Evolutionary conservation across 2,797 vertebrate genomes (phyloP).

Genomic region (Allobates femoralis): DNA sequence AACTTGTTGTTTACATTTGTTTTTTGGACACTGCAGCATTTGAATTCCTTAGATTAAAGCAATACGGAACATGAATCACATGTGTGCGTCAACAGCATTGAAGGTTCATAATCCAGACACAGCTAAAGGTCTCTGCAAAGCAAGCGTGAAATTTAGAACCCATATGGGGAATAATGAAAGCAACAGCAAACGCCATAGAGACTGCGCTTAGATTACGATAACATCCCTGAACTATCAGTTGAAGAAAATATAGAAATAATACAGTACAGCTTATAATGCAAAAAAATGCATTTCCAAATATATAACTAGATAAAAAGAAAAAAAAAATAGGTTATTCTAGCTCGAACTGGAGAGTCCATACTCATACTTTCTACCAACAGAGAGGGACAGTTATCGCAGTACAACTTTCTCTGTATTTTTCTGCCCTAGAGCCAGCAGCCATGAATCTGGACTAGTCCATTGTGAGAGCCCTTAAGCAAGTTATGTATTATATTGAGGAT

Average conservation of each 20-base stretch:
- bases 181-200: background rate
- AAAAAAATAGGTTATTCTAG: no score
- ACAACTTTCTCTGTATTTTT: no score
- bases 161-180: background rate
- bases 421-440: no score
- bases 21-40: constrained; percentile 21
- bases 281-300: no score
- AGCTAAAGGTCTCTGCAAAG: constrained; percentile 15
- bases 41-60: constrained; percentile 8
- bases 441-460: no score
- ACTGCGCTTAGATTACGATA: background rate
- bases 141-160: constrained; percentile 1
- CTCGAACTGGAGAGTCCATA: no score
- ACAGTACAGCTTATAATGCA: no score
- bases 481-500: no score
- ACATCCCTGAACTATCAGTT: background rate
- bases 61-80: constrained; percentile 42
- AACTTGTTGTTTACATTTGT: constrained; percentile 40
- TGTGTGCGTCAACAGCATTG: constrained; percentile 22
- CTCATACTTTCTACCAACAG: no score
- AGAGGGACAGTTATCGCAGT: no score
- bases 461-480: no score
- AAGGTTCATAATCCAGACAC: constrained; percentile 9
- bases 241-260: background rate
- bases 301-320: no score